phyloP scores from a whole-genome alignment of 2,888 invertebrate genomes.

The Dryomyza anilis region DNA sequence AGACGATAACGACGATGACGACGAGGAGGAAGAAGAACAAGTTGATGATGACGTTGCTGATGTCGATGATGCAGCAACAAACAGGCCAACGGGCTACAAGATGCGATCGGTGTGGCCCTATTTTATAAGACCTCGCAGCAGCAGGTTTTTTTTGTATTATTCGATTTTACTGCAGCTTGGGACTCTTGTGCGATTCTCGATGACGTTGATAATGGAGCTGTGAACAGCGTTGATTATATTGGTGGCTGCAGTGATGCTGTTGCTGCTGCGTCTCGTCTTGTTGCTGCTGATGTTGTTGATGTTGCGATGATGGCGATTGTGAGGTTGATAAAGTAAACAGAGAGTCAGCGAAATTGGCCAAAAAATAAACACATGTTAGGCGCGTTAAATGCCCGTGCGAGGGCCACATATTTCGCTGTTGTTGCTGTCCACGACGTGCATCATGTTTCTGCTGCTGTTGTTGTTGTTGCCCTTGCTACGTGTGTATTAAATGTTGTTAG shows the following conservation, averaged over 20 bases:
- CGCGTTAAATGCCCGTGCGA: conserved; percentile 53
- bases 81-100: not conserved
- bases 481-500: too few relatives aligned
- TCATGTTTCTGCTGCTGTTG: not conserved
- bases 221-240: conserved; percentile 16
- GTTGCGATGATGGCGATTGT: conserved; percentile 11
- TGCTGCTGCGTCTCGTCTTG: not conserved
- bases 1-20: not conserved
- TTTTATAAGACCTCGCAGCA: conserved; percentile 2
- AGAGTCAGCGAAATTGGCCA: conserved; percentile 15
- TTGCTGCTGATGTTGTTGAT: not conserved
- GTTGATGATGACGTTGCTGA: not conserved
- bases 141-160: not conserved
- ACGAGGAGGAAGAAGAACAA: not conserved
- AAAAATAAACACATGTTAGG: conserved; percentile 49
- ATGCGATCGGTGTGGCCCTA: conserved; percentile 12
- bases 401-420: not conserved
- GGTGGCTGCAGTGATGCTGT: conserved; percentile 4
- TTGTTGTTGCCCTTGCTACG: not conserved
- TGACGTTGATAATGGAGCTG: conserved; percentile 26
- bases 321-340: conserved; percentile 25
- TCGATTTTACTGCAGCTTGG: not conserved
- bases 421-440: not conserved
- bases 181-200: too few relatives aligned
- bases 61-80: not conserved